Conservation (phyloP, 2,113 vertebrate genomes). For the Haplochromis vanheusdeni region DNA sequence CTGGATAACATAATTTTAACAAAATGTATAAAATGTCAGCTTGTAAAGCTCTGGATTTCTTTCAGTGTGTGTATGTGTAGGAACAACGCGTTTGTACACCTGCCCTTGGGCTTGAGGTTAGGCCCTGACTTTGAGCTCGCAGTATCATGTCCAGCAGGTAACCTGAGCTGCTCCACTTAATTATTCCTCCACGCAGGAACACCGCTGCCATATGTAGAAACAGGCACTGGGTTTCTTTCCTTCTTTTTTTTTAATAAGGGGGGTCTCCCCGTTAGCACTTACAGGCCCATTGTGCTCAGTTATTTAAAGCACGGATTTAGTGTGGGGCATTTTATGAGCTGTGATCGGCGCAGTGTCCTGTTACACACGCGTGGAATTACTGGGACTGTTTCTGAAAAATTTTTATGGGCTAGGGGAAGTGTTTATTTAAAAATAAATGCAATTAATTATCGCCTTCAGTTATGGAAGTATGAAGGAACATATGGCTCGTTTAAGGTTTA, state of each 20-base stretch:
- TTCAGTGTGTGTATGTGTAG: not conserved
- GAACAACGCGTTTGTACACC: not conserved
- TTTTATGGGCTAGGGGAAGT: not conserved
- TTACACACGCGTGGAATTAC: constrained; percentile 11
- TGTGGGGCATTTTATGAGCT: constrained; percentile 21
- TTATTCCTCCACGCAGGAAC: constrained; percentile 17
- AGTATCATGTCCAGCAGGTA: constrained; percentile 19
- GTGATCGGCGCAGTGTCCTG: constrained; percentile 8
- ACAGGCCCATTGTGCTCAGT: constrained; percentile 26
- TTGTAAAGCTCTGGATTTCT: not conserved
- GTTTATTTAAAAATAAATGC: constrained; percentile 6
- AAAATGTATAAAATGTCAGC: not conserved
- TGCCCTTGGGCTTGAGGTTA: not conserved
- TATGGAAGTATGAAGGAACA: not conserved
- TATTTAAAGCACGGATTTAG: constrained; percentile 13
- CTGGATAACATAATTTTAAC: not conserved
- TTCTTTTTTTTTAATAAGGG: not conserved
- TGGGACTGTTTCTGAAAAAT: rapidly evolving
- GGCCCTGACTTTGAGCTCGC: not conserved
- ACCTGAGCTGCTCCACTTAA: constrained; percentile 2
- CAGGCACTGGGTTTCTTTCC: not conserved
- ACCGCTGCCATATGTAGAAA: not conserved
- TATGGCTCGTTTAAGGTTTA: not conserved
- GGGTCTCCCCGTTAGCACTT: not conserved
- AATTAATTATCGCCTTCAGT: not conserved